Evolutionary conservation across 2,888 invertebrate species (phyloP), one percentile per base, ranked within the genome.

Genomic region (Papilio demoleus): DNA sequence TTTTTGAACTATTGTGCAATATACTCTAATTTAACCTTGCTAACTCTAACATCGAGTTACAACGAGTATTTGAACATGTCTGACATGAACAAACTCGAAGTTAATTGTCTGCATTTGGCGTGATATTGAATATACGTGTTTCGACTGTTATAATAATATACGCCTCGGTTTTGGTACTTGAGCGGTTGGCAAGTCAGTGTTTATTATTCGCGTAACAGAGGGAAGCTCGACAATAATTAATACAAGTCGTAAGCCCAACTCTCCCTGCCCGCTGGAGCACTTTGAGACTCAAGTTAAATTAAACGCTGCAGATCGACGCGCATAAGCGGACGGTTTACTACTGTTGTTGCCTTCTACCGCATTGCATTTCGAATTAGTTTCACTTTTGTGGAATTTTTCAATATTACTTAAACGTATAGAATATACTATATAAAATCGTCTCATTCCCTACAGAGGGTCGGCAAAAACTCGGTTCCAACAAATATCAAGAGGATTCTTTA

Each of bases 281-380:
- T 86, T 81, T 80, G 81, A 76, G 77, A 80, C 78, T 74, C 81
- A 89, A 90, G 83, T 89, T 90, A 88, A 87, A 90, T 90, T 90
- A 86, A 86, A 88, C 80, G 85, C 74, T 81, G 82, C 80, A 87
- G 81, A 86, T 85, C 84, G 87, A 85, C 84, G 84, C 81, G 82
- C 81, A 77, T 79, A 79, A 83, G 77, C 80, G 76, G 76, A 73
- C 77, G 79, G 79, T 84, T 80, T 82, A 83, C 78, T 84, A 79
- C 79, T 76, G 81, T 78, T 77, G 75, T 70, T 73, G 67, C 72
- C 74, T 75, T 71, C 71, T 71, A 70, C 76, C 76, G 87, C 84
- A 86, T 88, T 88, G 86, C 87, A 85, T 81, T 85, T 81, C 80
- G 85, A 85, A 88, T 87, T 86, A 86, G 83, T 84, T 85, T 76